phyloP scores from a whole-genome alignment of 2,888 invertebrate species.

The Furcula furcula region DNA sequence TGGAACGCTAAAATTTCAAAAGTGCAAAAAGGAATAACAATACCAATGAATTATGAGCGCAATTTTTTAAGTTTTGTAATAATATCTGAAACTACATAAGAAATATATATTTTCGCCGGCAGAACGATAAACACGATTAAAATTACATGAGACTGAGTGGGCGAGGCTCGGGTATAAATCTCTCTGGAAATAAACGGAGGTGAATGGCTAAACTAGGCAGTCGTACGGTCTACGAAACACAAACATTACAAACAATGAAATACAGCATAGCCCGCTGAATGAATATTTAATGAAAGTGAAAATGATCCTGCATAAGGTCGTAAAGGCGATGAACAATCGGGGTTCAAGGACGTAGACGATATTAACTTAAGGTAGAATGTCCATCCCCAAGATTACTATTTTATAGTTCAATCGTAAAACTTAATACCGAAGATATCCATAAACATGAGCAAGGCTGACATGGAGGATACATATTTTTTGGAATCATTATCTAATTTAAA shows the following conservation, averaged over 20 bases:
- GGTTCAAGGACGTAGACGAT: conserved; percentile 24
- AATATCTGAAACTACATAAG: conserved; percentile 23
- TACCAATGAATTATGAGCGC: conserved; percentile 22
- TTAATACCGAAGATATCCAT: conserved; percentile 18
- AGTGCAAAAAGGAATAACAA: conserved; percentile 2
- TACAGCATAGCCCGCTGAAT: conserved; percentile 20
- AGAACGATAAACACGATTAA: conserved; percentile 61
- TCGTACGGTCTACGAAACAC: conserved; percentile 23
- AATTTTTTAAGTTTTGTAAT: conserved; percentile 33
- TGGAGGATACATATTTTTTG: conserved; percentile 12
- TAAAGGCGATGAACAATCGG: conserved; percentile 18
- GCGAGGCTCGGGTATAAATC: conserved; percentile 47
- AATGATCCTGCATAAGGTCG: conserved; percentile 21
- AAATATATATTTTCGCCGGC: conserved; percentile 31
- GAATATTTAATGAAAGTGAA: conserved; percentile 32
- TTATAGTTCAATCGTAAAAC: conserved; percentile 20
- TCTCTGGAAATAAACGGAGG: conserved; percentile 30
- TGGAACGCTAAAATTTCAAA: too few relatives aligned
- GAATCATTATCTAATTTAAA: conserved; percentile 6
- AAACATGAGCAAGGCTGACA: conserved; percentile 9
- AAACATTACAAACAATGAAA: conserved; percentile 34
- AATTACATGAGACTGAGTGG: conserved; percentile 51
- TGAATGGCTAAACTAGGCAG: conserved; percentile 39
- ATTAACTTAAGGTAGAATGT: conserved; percentile 15
- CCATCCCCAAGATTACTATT: conserved; percentile 15